Percentiles rank a stretch among this genome's conserved stretches.
Conservation (phyloP, 1,140 invertebrate species). For the Calephelis nemesis region DNA sequence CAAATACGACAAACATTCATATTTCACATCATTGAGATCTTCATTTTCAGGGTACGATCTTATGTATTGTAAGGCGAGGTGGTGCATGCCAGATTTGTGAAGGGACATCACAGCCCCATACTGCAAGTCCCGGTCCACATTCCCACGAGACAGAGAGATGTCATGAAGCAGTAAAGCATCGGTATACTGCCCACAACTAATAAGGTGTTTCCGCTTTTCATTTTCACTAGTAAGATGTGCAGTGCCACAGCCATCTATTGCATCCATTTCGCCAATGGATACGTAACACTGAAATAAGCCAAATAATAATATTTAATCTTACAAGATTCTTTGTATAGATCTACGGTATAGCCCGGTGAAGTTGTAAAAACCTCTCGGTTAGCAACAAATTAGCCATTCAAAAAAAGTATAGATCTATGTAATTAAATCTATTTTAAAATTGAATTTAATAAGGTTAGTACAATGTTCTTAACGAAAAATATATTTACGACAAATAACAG, state of each 20-base stretch:
- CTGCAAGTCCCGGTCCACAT: slow-evolving; percentile 30
- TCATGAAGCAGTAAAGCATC: slow-evolving; percentile 66
- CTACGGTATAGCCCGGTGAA: too few relatives aligned
- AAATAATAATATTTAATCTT: background rate
- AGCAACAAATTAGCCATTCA: too few relatives aligned
- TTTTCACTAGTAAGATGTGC: slow-evolving; percentile 60
- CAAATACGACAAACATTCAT: slow-evolving; percentile 77
- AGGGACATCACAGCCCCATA: slow-evolving; percentile 50
- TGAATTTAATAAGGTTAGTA: too few relatives aligned
- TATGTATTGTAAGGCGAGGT: slow-evolving; percentile 68
- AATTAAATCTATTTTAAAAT: too few relatives aligned
- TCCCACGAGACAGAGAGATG: slow-evolving; percentile 49
- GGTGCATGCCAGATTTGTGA: slow-evolving; percentile 66
- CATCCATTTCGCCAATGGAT: slow-evolving; percentile 68
- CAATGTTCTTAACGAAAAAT: too few relatives aligned
- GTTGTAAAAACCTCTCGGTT: too few relatives aligned
- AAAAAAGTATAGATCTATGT: too few relatives aligned
- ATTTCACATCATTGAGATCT: slow-evolving; percentile 71
- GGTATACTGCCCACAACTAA: slow-evolving; percentile 53
- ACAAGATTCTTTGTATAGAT: too few relatives aligned
- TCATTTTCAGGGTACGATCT: slow-evolving; percentile 53
- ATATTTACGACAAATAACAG: too few relatives aligned
- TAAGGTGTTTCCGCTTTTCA: slow-evolving; percentile 60
- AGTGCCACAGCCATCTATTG: slow-evolving; percentile 70
- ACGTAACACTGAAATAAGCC: slow-evolving; percentile 56